Evolutionary conservation across 2,888 invertebrate genomes (phyloP).

Genomic region (Tortrix viridana): DNA sequence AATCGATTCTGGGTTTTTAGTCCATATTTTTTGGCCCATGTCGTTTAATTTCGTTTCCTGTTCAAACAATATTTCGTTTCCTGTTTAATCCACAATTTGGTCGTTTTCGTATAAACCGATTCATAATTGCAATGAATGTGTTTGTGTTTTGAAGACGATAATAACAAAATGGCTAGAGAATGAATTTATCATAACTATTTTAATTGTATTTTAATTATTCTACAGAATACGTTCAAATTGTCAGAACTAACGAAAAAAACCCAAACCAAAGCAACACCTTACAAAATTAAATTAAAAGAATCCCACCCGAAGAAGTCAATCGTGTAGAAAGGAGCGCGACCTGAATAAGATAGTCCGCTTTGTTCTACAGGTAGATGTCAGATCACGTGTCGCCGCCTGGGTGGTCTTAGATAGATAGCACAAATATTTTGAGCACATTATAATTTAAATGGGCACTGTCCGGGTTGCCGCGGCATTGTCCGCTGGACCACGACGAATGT

Average conservation of each 20-base stretch:
- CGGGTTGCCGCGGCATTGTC: constrained; percentile 68
- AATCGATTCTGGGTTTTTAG: too few species aligned
- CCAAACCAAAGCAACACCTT: constrained; percentile 21
- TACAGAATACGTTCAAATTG: constrained; percentile 5
- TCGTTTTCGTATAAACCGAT: too few species aligned
- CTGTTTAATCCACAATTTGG: too few species aligned
- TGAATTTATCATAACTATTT: too few species aligned
- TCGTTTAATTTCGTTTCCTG: too few species aligned
- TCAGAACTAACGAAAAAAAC: constrained; percentile 2
- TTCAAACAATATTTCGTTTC: too few species aligned
- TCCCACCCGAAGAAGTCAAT: constrained; percentile 41
- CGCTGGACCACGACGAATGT: constrained; percentile 70
- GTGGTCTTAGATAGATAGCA: constrained; percentile 78
- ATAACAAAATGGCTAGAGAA: too few species aligned
- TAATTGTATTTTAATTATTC: neutral
- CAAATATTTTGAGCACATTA: constrained; percentile 79
- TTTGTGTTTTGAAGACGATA: too few species aligned
- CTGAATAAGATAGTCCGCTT: constrained; percentile 65
- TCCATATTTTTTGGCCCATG: too few species aligned
- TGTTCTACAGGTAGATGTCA: constrained; percentile 77
- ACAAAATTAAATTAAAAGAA: constrained; percentile 25
- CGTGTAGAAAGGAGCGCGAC: constrained; percentile 49
- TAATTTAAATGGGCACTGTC: constrained; percentile 75
- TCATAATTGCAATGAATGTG: too few species aligned
- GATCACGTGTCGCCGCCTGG: constrained; percentile 74